phyloP scores from a whole-genome alignment of 2,113 vertebrate species.

The Scolopax mira region DNA sequence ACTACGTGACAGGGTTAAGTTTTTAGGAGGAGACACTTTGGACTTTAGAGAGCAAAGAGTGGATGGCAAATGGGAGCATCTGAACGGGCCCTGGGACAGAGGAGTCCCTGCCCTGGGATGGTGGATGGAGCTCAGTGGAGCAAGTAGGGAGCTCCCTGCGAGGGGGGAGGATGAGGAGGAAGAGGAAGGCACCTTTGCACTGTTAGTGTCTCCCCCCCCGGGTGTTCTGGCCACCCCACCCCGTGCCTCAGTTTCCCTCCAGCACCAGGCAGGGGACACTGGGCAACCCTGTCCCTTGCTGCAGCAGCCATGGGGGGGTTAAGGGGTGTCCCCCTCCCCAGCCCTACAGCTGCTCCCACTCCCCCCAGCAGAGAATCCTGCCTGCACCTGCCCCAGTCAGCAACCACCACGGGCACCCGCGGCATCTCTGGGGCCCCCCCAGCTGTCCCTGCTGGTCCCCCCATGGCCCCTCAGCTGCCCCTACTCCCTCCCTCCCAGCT shows the following conservation, averaged over 20 bases:
- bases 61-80: neutral
- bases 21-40: no score
- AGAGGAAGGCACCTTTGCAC: rapidly evolving
- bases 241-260: neutral
- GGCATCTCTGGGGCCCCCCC: neutral
- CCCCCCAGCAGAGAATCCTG: neutral
- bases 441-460: neutral
- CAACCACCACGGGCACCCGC: neutral
- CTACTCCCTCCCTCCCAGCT: neutral
- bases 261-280: rapidly evolving
- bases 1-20: rapidly evolving
- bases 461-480: neutral
- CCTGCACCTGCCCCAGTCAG: neutral
- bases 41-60: neutral
- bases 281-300: neutral
- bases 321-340: no score
- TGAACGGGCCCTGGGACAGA: rapidly evolving
- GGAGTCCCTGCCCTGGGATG: no score
- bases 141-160: neutral
- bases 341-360: neutral
- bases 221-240: rapidly evolving
- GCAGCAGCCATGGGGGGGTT: neutral
- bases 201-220: neutral
- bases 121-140: neutral
- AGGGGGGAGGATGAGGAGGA: neutral